Conservation (phyloP, 1,140 invertebrate species). For the Philotrypesis tridentata region DNA sequence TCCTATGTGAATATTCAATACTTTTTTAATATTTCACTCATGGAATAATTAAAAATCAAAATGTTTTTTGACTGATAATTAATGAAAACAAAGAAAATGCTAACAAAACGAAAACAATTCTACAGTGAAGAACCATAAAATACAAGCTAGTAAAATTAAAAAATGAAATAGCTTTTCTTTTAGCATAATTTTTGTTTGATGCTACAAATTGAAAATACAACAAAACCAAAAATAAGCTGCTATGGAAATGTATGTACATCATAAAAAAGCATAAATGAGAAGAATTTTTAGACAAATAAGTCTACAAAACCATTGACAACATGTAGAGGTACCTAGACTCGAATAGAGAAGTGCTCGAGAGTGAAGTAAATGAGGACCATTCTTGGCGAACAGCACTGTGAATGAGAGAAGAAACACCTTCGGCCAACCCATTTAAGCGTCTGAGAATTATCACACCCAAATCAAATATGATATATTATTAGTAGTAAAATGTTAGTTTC, state of each 20-base stretch:
- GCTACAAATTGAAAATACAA: constrained; percentile 37
- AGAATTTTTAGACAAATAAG: constrained; percentile 35
- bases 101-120: background rate
- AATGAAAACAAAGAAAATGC: background rate
- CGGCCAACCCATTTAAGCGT: constrained; percentile 81
- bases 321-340: constrained; percentile 76
- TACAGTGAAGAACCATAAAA: background rate
- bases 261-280: constrained; percentile 36
- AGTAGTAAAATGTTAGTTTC: background rate
- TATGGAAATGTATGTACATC: background rate
- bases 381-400: constrained; percentile 80
- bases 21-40: constrained; percentile 9
- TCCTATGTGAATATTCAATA: constrained; percentile 67
- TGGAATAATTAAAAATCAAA: background rate
- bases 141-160: constrained; percentile 43
- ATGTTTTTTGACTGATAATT: background rate
- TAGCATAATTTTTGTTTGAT: background rate
- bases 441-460: constrained; percentile 66
- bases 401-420: constrained; percentile 80
- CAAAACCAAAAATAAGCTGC: constrained; percentile 24
- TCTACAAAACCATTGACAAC: constrained; percentile 14
- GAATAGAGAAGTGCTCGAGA: constrained; percentile 77
- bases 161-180: constrained; percentile 34
- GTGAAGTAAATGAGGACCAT: constrained; percentile 71
- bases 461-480: constrained; percentile 9